These are phyloP conservation scores for Poeciliopsis infans DNA, from an alignment of 2,797 vertebrate species.

Conservation along the genomic window DNA sequence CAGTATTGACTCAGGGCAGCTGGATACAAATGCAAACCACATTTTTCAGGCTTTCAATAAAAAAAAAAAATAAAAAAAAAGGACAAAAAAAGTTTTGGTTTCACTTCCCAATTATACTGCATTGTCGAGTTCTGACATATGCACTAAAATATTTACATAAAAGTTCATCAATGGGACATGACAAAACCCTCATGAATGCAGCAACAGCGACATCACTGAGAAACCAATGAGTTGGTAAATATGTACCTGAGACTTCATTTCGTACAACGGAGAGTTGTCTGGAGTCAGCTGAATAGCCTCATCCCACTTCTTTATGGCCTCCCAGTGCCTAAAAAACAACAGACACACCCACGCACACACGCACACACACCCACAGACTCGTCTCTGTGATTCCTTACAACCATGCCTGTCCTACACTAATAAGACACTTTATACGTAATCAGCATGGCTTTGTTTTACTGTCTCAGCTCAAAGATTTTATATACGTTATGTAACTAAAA, in stretches of 20 bases:
- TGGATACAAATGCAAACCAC: neutral
- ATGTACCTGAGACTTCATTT: constrained; percentile 97
- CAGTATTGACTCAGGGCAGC: neutral
- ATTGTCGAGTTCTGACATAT: neutral
- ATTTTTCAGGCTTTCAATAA: neutral
- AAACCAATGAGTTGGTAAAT: neutral
- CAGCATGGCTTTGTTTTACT: neutral
- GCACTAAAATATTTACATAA: neutral
- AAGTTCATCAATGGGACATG: neutral
- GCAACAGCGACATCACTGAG: neutral
- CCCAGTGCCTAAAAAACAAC: constrained; percentile 83
- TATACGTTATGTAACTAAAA: constrained; percentile 12
- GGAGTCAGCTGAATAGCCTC: constrained; percentile 94
- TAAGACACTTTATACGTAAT: neutral
- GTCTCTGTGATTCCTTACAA: neutral
- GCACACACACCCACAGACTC: constrained; percentile 45
- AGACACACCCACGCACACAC: neutral
- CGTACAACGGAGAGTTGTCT: constrained; percentile 88
- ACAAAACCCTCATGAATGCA: neutral
- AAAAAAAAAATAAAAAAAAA: neutral
- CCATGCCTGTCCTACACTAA: neutral
- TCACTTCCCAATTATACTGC: neutral
- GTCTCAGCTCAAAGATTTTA: constrained; percentile 21
- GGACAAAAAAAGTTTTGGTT: neutral
- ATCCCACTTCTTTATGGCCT: constrained; percentile 94